Percentiles rank a stretch among this genome's conserved stretches.
Conservation (phyloP, 2,888 invertebrate species). For the Tachina fera region DNA sequence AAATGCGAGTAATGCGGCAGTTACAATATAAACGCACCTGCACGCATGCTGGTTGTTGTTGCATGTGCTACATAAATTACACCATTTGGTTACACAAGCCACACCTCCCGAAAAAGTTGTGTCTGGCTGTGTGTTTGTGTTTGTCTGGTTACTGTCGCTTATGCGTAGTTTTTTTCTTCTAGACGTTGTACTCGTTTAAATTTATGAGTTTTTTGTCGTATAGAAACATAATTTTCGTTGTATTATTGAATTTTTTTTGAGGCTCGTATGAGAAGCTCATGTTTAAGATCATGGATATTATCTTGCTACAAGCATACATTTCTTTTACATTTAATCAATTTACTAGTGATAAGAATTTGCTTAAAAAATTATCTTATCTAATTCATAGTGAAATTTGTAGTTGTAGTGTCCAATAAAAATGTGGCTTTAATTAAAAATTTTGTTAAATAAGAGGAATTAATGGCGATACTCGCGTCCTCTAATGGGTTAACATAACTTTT, state of each 20-base stretch:
- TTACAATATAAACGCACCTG: constrained; percentile 66
- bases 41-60: constrained; percentile 59
- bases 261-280: no score
- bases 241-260: no score
- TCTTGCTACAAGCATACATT: constrained; percentile 45
- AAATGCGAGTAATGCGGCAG: constrained; percentile 60
- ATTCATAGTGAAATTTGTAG: no score
- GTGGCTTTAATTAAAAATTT: no score
- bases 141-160: constrained; percentile 7
- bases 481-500: constrained; percentile 33
- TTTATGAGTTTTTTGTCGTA: constrained; percentile 66
- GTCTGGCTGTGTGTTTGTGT: background rate
- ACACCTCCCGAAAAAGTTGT: constrained; percentile 53
- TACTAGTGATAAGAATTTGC: background rate
- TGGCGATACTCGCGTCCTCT: background rate
- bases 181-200: constrained; percentile 18
- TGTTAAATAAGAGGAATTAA: no score
- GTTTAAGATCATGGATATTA: constrained; percentile 60
- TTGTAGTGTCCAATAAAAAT: no score
- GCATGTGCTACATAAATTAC: constrained; percentile 68
- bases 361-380: background rate
- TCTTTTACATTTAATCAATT: constrained; percentile 27
- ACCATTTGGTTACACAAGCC: constrained; percentile 70
- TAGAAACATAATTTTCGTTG: constrained; percentile 51
- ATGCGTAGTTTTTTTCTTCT: constrained; percentile 28